phyloP scores from a whole-genome alignment of 2,113 vertebrate genomes.

The Mus spicilegus region DNA sequence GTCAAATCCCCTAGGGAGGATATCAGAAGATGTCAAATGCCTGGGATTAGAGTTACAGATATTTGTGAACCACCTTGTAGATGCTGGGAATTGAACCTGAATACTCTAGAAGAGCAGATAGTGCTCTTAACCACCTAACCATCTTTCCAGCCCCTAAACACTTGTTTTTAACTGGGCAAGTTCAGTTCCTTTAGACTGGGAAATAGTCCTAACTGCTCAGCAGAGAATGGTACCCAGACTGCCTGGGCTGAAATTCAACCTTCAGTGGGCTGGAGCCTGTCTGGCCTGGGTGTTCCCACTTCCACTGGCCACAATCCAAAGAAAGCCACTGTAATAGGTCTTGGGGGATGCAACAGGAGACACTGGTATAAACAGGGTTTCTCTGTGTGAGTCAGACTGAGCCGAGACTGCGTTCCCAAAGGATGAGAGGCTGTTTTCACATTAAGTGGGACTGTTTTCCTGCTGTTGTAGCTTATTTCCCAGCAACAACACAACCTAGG shows the following conservation, averaged over 20 bases:
- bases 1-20: background rate
- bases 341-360: background rate
- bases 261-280: background rate
- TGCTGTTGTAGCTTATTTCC: background rate
- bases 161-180: background rate
- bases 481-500: slow-evolving; percentile 3
- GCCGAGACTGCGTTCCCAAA: background rate
- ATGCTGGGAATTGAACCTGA: background rate
- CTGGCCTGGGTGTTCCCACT: background rate
- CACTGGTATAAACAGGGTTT: background rate
- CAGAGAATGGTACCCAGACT: background rate
- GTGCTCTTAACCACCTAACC: background rate
- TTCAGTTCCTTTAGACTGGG: background rate
- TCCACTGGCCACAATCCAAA: slow-evolving; percentile 6
- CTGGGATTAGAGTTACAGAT: background rate
- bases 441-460: background rate
- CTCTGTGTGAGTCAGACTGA: background rate
- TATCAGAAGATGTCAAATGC: background rate
- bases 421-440: background rate
- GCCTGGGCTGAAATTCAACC: background rate
- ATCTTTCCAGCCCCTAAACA: background rate
- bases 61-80: too few relatives aligned
- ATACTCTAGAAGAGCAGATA: background rate
- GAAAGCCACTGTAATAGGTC: slow-evolving; percentile 22
- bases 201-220: background rate